Base-by-base conservation (phyloP, 2,113 vertebrate genomes). In the Chionomys nivalis region DNA sequence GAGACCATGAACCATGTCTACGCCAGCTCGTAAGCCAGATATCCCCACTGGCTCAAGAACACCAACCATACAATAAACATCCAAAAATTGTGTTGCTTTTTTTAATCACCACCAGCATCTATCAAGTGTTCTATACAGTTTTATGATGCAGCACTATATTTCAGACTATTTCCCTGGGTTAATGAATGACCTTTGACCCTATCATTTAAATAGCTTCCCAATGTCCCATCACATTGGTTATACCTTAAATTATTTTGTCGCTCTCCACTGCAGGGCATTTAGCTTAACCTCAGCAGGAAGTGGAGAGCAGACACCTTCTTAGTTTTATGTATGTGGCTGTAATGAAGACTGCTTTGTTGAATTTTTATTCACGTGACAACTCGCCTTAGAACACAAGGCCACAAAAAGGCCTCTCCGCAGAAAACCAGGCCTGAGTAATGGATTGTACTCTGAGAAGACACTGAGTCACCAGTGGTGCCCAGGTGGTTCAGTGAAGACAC, bases 401-500 rank as follows among this genome's bases (percentile, higher is more conserved):
- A 66, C 42, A 61, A 55, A 33, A 65, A 13, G 49, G 23, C 44
- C 47, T 63, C 3, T 17, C 23, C 49, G 33, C 52, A 28, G 61
- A 47, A 47, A 63, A 7, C 61, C 28, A 28, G n/a, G 16, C 63
- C 39, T 28, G 1, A 39, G 39, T 49, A 33, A 47, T 0, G 3
- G 12, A 21, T 49, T 3, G 2, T 1, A 5, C 14, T 79, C 31
- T 58, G 0, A 1, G 63, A 28, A 49, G 55, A 31, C 17, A 7
- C 14, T 5, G 44, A 39, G 78, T 28, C 44, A 49, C 70, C 14
- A n/a, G 24, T 1, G 31, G 26, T 3, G 1, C 10, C 63, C 82
- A 23, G 28, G 28, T 36, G 42, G 83, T 28, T 14, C 44, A 17
- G 21, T 31, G 39, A 49, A 87, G 66, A 42, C 0, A 3, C 49